Evolutionary conservation across 1,140 invertebrate genomes (phyloP), one percentile per base, ranked within the genome.

Genomic region (Panulirus ornatus): DNA sequence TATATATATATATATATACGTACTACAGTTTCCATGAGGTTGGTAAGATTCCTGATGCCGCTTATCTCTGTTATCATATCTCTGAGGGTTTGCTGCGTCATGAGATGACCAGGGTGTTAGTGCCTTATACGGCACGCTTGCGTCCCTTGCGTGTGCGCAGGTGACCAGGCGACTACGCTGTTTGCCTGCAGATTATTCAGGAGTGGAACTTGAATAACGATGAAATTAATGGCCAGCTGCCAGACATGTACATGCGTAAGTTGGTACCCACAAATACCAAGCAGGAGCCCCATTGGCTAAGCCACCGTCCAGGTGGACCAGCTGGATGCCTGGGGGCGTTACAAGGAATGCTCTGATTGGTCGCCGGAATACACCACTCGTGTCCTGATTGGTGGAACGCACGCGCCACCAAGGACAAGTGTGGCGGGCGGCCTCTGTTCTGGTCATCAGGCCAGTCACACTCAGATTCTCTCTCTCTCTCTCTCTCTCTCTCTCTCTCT

Each of bases 371-470:
- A 36, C 36, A 81, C 78, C 47, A 44, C n/a, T 11, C 2, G 27
- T 14, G 30, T 47, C 11, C 78, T 81, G 78, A 81, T 81, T 81
- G 78, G 78, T 38, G 30, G 30, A 58, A 8, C 78, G 78, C 47
- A 81, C 78, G 78, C 78, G 78, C 30, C 78, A 47, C 51, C 47
- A 81, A 81, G 78, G 78, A 27, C 78, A 81, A 81, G 78, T 58
- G 78, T 81, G 78, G n/a, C 51, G 47, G 47, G 30, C 30, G 47
- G 78, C 78, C 27, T n/a, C 78, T 81, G 78, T 16, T 40, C 78
- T 58, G 78, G 47, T 81, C 58, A 58, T 22, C 78, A 2, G 78
- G 78, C 78, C 51, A 44, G 42, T 79, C 47, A 51, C 36, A 51
- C 34, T 79, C 44, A n/a, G 76, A 51, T 14, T 58, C 19, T 58